Conservation (phyloP, 1,140 invertebrate genomes). For the Chymomyza costata region DNA sequence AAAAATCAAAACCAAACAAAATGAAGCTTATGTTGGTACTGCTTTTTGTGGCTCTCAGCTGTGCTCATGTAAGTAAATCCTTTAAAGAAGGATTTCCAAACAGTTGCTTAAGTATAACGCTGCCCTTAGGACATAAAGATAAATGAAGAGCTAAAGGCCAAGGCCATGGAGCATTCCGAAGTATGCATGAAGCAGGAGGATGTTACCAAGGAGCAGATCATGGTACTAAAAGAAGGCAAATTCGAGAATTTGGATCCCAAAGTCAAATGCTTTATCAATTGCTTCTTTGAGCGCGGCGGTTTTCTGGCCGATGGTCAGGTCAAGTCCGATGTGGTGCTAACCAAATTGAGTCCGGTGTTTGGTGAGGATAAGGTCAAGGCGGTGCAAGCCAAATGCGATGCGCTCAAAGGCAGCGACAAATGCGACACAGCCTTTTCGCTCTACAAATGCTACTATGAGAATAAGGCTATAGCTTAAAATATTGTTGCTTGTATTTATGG, state of each 20-base stretch:
- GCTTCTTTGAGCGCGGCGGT: constrained; percentile 54
- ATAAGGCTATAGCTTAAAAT: constrained; percentile 32
- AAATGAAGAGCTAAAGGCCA: constrained; percentile 44
- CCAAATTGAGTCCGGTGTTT: constrained; percentile 35
- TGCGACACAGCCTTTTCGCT: constrained; percentile 60
- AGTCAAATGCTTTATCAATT: constrained; percentile 56
- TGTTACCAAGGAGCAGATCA: constrained; percentile 53
- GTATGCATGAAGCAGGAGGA: constrained; percentile 48
- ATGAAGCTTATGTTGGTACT: too few relatives aligned
- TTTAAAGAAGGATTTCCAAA: too few relatives aligned
- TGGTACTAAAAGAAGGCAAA: constrained; percentile 31
- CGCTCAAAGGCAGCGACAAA: constrained; percentile 37
- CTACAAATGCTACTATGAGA: constrained; percentile 48
- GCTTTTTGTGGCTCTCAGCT: constrained; percentile 31
- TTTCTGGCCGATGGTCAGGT: constrained; percentile 44
- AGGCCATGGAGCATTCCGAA: constrained; percentile 27
- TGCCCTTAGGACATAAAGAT: constrained; percentile 23
- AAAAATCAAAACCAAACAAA: too few relatives aligned
- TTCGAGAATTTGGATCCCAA: constrained; percentile 44
- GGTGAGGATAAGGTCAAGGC: constrained; percentile 40
- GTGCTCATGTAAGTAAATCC: constrained; percentile 33
- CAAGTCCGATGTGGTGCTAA: constrained; percentile 31
- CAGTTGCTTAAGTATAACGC: not conserved
- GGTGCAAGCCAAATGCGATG: constrained; percentile 41
- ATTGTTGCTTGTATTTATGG: not conserved